Evolutionary conservation across 2,888 invertebrate genomes (phyloP).

Genomic region (Cordylochernes scorpioides): DNA sequence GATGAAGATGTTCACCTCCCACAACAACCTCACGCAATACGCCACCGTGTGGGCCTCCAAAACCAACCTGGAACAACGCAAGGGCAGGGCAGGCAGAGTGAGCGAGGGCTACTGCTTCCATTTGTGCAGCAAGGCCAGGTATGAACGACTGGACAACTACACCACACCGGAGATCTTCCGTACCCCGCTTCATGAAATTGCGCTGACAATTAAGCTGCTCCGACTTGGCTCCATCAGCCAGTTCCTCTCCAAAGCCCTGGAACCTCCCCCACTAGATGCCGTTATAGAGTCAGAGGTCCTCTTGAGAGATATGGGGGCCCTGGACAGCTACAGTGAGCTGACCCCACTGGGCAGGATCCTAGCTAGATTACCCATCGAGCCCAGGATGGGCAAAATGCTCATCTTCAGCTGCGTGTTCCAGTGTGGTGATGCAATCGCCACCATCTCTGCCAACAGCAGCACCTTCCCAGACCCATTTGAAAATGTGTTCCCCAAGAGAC

Average conservation of each 20-base stretch:
- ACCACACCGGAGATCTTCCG: slow-evolving; percentile 92
- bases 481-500: slow-evolving; percentile 30
- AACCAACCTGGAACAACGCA: slow-evolving; percentile 78
- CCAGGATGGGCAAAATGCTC: slow-evolving; percentile 86
- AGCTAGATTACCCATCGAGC: slow-evolving; percentile 81
- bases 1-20: slow-evolving; percentile 87
- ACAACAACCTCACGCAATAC: slow-evolving; percentile 95
- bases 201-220: slow-evolving; percentile 64
- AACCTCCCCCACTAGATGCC: slow-evolving; percentile 87
- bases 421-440: slow-evolving; percentile 59
- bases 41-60: slow-evolving; percentile 72
- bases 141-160: slow-evolving; percentile 35
- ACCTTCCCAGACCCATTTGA: slow-evolving; percentile 84
- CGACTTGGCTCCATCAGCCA: slow-evolving; percentile 70
- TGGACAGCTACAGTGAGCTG: slow-evolving; percentile 57
- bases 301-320: slow-evolving; percentile 56
- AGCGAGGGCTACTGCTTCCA: slow-evolving; percentile 79
- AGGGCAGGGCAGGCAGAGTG: slow-evolving; percentile 84
- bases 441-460: slow-evolving; percentile 79
- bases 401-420: slow-evolving; percentile 64
- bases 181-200: slow-evolving; percentile 80
- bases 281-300: slow-evolving; percentile 86
- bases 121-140: slow-evolving; percentile 36
- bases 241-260: slow-evolving; percentile 70
- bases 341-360: slow-evolving; percentile 78